Conservation (phyloP, 2,113 vertebrate genomes). For the Origma solitaria region DNA sequence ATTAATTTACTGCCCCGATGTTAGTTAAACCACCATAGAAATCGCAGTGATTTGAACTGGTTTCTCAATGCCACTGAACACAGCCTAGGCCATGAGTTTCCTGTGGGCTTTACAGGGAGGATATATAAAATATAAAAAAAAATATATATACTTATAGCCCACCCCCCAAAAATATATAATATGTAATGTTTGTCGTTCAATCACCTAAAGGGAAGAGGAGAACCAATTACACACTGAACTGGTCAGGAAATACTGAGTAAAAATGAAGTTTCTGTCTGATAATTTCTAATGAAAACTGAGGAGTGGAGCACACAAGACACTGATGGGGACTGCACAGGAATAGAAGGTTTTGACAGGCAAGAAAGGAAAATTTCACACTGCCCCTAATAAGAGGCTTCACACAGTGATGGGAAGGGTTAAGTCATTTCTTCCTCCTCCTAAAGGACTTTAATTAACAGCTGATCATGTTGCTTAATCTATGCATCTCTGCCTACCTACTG, state of each 20-base stretch:
- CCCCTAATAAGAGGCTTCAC: background rate
- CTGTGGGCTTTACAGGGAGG: background rate
- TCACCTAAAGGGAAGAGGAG: background rate
- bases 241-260: background rate
- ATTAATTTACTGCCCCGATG: slow-evolving; percentile 54
- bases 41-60: slow-evolving; percentile 17
- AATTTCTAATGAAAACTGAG: background rate
- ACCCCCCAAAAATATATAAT: background rate
- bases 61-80: background rate
- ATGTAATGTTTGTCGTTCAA: background rate
- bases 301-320: background rate
- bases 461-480: slow-evolving; percentile 41
- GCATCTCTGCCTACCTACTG: slow-evolving; percentile 36
- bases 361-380: background rate
- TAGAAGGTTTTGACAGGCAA: background rate
- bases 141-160: too few relatives aligned
- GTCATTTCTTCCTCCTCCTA: background rate
- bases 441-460: slow-evolving; percentile 33
- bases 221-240: background rate
- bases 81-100: background rate
- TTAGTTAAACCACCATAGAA: slow-evolving; percentile 25
- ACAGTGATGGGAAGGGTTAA: slow-evolving; percentile 31
- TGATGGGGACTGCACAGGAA: background rate
- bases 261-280: background rate
- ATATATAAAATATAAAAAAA: background rate